Evolutionary conservation across 1,140 invertebrate species (phyloP), one percentile per base, ranked within the genome.

Genomic region (Lasioglossum albipes): DNA sequence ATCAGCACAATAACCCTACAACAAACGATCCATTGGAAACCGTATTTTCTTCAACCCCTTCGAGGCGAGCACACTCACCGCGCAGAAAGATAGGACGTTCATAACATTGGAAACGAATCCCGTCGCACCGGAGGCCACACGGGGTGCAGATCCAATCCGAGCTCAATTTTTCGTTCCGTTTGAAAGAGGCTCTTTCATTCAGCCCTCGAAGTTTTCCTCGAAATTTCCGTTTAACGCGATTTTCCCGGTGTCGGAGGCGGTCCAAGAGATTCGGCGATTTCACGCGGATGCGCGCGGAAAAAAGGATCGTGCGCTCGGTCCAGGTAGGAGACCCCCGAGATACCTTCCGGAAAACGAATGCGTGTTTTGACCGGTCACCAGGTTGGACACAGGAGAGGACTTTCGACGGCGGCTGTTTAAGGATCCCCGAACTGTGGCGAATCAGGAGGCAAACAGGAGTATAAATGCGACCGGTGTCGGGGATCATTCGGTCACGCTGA

Each of bases 381-480:
- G 72, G 75, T 2, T 84, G 79, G 67, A 76, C 84, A 61, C 71
- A 13, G 72, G 68, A 45, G 52, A 18, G 74, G 69, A 75, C 75
- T 70, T 81, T 79, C 57, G 83, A 83, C 36, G 80, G 81, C 77
- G 31, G n/a, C 18, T 73, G 67, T 82, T 86, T 73, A 70, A 86
- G 72, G 68, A 61, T 52, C 80, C 22, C 67, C 57, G 64, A 27
- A 27, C 82, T 90, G 87, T 92, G 87, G 88, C 91, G 88, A 91
- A 91, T 91, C 88, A 90, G 83, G 86, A 83, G 85, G 88, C 88
- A 91, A 92, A 92, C 90, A 92, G 90, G 85, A 91, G 86, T 89
- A 90, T 91, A 92, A 91, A 91, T 91, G 89, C 86, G 75, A 61
- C 82, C 88, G 86, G 79, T 81, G 77, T 87, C 85, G 83, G 86